Evolutionary conservation across 2,888 invertebrate genomes (phyloP).

Genomic region (Lasioglossum figueresi): DNA sequence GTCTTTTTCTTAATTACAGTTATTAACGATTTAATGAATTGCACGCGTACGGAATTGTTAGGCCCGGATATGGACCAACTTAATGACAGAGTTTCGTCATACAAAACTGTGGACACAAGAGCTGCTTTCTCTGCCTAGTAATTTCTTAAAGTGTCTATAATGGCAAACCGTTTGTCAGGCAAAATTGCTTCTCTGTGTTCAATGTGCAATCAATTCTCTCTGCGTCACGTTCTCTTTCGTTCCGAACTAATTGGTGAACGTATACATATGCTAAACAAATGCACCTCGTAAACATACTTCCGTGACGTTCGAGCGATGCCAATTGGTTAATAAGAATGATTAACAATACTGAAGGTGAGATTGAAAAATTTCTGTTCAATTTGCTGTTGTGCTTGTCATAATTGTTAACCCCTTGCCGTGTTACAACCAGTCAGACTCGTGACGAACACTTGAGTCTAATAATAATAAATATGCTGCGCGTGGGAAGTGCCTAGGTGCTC

Average conservation of each 20-base stretch:
- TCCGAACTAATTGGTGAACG: not conserved
- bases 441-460: too few relatives aligned
- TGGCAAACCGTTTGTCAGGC: not conserved
- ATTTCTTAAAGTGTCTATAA: not conserved
- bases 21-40: slow-evolving; percentile 4
- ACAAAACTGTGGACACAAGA: not conserved
- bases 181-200: not conserved
- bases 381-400: not conserved
- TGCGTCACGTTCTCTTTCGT: not conserved
- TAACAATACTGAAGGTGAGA: not conserved
- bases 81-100: slow-evolving; percentile 21
- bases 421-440: too few relatives aligned
- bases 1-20: not conserved
- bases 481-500: not conserved
- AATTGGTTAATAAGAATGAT: not conserved
- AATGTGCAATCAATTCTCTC: not conserved
- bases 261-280: not conserved
- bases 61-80: not conserved
- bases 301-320: not conserved
- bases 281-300: not conserved
- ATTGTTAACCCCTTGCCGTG: too few relatives aligned
- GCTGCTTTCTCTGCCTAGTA: not conserved
- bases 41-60: not conserved
- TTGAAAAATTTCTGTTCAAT: not conserved
- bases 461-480: too few relatives aligned